These are phyloP conservation scores for Dryoscopus gambensis DNA, from an alignment of 2,113 vertebrate genomes.

Conservation along the genomic window DNA sequence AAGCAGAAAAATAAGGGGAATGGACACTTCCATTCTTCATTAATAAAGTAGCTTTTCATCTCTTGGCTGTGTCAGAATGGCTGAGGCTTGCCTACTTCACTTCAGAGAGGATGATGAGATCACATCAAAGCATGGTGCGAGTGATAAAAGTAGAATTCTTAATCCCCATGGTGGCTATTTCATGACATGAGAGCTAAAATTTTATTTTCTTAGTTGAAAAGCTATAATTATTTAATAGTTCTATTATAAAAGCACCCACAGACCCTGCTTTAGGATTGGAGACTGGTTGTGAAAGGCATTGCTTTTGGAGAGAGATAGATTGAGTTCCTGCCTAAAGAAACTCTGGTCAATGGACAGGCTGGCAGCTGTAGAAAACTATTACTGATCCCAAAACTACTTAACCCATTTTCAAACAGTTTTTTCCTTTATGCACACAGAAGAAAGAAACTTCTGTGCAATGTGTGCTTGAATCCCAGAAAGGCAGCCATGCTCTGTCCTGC, in stretches of 20 bases:
- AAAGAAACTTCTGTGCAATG: not conserved
- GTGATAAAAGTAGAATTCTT: not conserved
- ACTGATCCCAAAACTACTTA: not conserved
- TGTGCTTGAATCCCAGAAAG: not conserved
- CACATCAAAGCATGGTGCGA: not conserved
- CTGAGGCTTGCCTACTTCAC: not conserved
- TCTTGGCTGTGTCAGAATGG: not conserved
- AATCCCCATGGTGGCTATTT: not conserved
- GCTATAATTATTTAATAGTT: not conserved
- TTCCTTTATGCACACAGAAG: not conserved
- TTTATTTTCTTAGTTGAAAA: not conserved
- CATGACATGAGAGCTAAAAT: not conserved
- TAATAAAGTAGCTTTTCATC: not conserved
- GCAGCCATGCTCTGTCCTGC: rapidly evolving
- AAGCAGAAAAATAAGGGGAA: not conserved
- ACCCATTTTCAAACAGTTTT: not conserved
- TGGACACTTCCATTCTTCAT: not conserved
- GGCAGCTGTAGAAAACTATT: not conserved
- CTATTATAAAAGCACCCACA: not conserved
- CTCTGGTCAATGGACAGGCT: not conserved
- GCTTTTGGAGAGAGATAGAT: not conserved
- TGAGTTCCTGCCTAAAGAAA: not conserved
- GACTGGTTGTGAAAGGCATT: not conserved
- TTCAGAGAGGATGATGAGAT: not conserved
- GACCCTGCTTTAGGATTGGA: not conserved